Percentiles rank a stretch among this genome's conserved stretches.
phyloP scores from a whole-genome alignment of 2,797 vertebrate species.

The Sorex maritimensis region DNA sequence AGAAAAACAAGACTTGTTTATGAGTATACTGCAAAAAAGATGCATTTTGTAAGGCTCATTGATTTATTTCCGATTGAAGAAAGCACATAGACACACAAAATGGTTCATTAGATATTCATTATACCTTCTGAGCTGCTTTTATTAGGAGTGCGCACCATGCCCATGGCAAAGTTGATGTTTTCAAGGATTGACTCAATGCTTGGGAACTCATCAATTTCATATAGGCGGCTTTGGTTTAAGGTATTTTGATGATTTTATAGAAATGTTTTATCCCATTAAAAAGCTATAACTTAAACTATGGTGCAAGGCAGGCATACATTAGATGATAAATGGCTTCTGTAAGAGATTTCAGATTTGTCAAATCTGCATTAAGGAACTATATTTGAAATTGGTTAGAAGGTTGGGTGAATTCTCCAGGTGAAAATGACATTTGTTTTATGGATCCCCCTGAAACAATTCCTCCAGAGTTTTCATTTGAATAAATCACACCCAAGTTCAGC shows the following conservation, averaged over 20 bases:
- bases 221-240: conserved; percentile 82
- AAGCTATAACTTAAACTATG: conserved; percentile 81
- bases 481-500: conserved; percentile 69
- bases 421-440: conserved; percentile 80
- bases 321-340: conserved; percentile 82
- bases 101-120: conserved; percentile 82
- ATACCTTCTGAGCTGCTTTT: conserved; percentile 79
- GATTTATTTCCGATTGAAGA: conserved; percentile 80
- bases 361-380: conserved; percentile 82
- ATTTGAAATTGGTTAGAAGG: conserved; percentile 83
- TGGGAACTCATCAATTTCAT: conserved; percentile 79
- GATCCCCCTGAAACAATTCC: conserved; percentile 73
- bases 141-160: conserved; percentile 71
- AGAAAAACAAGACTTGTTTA: conserved; percentile 81
- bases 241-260: conserved; percentile 83
- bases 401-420: conserved; percentile 81
- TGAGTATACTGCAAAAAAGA: conserved; percentile 70
- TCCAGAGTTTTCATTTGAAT: conserved; percentile 82
- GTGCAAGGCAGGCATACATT: conserved; percentile 66
- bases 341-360: conserved; percentile 83
- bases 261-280: conserved; percentile 84
- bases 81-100: conserved; percentile 74
- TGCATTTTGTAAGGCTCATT: conserved; percentile 80
- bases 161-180: conserved; percentile 74
- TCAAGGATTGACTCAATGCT: conserved; percentile 77